phyloP scores from a whole-genome alignment of 2,888 invertebrate genomes.

The Mimumesa dahlbomi region DNA sequence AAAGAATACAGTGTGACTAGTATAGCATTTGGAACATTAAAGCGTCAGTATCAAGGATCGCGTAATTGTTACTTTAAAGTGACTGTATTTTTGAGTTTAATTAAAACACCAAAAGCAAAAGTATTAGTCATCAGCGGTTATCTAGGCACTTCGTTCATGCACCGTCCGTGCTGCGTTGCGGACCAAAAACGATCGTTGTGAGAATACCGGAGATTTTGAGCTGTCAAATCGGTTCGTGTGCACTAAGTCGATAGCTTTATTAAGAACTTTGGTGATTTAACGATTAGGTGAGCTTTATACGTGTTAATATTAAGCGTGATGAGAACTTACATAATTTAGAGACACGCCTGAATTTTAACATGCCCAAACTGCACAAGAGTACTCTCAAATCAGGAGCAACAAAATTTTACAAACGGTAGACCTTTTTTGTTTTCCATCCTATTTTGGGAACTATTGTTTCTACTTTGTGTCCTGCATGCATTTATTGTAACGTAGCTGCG shows the following conservation, averaged over 20 bases:
- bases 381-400: conserved; percentile 54
- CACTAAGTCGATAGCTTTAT: conserved; percentile 16
- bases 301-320: conserved; percentile 24
- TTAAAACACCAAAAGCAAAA: background rate
- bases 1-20: too few species aligned
- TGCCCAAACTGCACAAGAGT: conserved; percentile 62
- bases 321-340: conserved; percentile 19
- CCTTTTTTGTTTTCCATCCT: conserved; percentile 32
- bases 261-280: conserved; percentile 21
- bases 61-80: too few species aligned
- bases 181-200: conserved; percentile 23
- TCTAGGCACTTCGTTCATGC: background rate
- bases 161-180: conserved; percentile 12
- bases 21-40: too few species aligned
- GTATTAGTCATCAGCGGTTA: background rate
- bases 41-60: too few species aligned
- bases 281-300: conserved; percentile 52
- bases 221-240: conserved; percentile 26
- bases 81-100: background rate
- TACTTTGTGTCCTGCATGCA: background rate
- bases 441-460: conserved; percentile 2
- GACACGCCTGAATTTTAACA: conserved; percentile 34
- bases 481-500: background rate
- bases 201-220: conserved; percentile 16
- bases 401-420: conserved; percentile 69